Base-by-base conservation (phyloP, 2,888 invertebrate genomes). In the Polyommatus iphigenia region DNA sequence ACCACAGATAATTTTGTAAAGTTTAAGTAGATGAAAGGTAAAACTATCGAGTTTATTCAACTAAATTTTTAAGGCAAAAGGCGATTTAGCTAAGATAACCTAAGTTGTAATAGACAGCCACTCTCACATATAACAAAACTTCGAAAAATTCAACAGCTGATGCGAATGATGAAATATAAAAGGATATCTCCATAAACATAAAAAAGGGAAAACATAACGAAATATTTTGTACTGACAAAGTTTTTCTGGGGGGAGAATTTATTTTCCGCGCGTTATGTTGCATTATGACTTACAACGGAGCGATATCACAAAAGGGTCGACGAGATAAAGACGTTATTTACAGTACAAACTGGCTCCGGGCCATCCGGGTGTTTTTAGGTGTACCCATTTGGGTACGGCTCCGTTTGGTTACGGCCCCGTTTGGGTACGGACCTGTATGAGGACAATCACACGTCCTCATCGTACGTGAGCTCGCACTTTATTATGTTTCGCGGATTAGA, bases 291-390 rank as follows among this genome's bases (percentile, higher is more conserved):
- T 54, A 50, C 73, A 73, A 15, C 20, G 72, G 18, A 54, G 54
- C 32, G 57, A 71, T 77, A 77, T 71, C 77, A 71, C 71, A 77
- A 71, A 72, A 72, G 57, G 77, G 77, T 50, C 50, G 7, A 50
- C 72, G 57, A 57, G 77, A 77, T 77, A 77, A 77, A 77, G 77
- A 77, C 77, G 72, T 72, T 29, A 77, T 77, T 77, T 72, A 97
- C 97, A 77, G 54, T 54, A 75, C 72, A 71, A 77, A 77, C 77
- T 77, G 77, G 59, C 77, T 72, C 24, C 57, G 41, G 72, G 72
- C 36, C n/a, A 62, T 24, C 62, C 62, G 62, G 29, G 29, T 32
- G 5, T 15, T 24, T 62, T 24, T 29, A 29, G 29, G 29, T 29
- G 67, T 29, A 24, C 29, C 67, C 29, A 15, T 67, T 6, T 4